These are phyloP conservation scores for Laupala kohalensis DNA, from an alignment of 1,140 invertebrate species.

Conservation along the genomic window DNA sequence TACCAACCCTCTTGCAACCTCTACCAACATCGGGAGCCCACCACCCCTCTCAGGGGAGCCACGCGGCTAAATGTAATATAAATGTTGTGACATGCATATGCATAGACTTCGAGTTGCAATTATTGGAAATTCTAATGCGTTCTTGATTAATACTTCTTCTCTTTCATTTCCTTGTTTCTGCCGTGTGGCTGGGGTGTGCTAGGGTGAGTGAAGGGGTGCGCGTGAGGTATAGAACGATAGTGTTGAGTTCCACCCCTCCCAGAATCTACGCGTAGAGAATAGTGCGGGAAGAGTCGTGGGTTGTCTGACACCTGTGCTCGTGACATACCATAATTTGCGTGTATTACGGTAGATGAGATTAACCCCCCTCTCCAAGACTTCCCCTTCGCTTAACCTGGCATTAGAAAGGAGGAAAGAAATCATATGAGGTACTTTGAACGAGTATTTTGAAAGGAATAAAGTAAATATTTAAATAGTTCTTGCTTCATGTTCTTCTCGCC, in stretches of 20 bases:
- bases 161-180: background rate
- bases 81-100: slow-evolving; percentile 12
- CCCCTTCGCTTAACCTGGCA: no score
- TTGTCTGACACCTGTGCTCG: no score
- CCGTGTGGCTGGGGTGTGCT: background rate
- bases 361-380: no score
- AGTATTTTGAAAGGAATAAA: no score
- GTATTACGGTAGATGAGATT: no score
- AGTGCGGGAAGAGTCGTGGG: no score
- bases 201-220: background rate
- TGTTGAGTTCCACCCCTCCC: background rate
- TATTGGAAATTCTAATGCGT: slow-evolving; percentile 15
- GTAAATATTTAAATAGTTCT: no score
- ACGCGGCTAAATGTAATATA: slow-evolving; percentile 7
- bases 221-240: background rate
- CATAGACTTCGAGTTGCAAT: slow-evolving; percentile 7
- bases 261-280: no score
- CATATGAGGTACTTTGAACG: no score
- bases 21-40: background rate
- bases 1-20: background rate
- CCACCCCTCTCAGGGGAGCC: background rate
- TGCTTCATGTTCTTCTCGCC: no score
- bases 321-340: no score
- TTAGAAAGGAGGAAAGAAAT: no score
- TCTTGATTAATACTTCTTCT: slow-evolving; percentile 16